Evolutionary conservation across 2,113 vertebrate genomes (phyloP), one percentile per base, ranked within the genome.

Genomic region (Paracanthobrama guichenoti): DNA sequence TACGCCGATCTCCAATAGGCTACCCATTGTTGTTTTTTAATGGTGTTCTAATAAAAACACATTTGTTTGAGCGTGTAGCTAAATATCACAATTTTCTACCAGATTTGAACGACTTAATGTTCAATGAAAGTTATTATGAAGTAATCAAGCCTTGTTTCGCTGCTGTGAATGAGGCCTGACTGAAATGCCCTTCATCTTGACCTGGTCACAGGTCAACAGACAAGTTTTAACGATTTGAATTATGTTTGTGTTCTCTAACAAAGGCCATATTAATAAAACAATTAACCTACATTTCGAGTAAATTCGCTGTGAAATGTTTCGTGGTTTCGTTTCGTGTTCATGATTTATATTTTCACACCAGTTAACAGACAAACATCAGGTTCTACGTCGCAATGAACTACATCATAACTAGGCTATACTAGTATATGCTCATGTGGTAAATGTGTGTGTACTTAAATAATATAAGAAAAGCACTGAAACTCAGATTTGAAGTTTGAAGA

Each of bases 141-240:
- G 35, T 13, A 59, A 14, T 20, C 12, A n/a, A n/a, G 5, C 11
- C 12, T 48, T 59, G 20, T 60, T 59, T 39, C 9, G 20, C 2
- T 48, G 59, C 12, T 62, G 39, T 44, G 50, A 60, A 80, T 31
- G 60, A 48, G 39, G 42, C 39, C 78, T 80, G 18, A 66, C 16
- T 0, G 5, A 66, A 80, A 66, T 80, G 18, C 6, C 78, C 31
- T 59, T 77, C 81, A 82, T 60, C 24, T 72, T 71, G 73, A 31
- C 24, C 31, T 71, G 11, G 46, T 69, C 31, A 74, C 16, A 48
- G 62, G 60, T 86, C 72, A 77, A 28, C 31, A 16, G 55, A 42
- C 57, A 14, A 55, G 55, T 59, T 28, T 46, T 67, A 26, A 59
- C 7, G 18, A 73, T 11, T 44, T 50, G 4, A 18, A 57, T 39